phyloP scores from a whole-genome alignment of 2,113 vertebrate genomes.

The Theristicus caerulescens region DNA sequence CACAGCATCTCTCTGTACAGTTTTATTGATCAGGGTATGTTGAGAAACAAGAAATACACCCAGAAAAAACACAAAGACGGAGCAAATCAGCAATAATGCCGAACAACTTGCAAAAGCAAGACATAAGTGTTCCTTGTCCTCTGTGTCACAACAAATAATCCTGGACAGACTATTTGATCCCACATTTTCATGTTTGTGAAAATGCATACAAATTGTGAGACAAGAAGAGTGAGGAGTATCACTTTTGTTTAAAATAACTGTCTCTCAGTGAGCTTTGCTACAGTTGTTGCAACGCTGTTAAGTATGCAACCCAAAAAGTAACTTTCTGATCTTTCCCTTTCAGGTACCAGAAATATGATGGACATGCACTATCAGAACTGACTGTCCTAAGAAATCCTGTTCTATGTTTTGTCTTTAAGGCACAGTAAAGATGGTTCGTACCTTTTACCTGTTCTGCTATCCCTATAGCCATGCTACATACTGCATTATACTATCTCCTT shows the following conservation, averaged over 20 bases:
- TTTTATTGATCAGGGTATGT: background rate
- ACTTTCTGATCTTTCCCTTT: background rate
- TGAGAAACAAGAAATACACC: background rate
- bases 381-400: background rate
- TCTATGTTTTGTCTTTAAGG: background rate
- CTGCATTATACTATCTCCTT: background rate
- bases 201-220: background rate
- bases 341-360: background rate
- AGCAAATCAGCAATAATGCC: background rate
- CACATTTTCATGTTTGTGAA: background rate
- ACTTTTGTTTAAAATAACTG: background rate
- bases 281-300: background rate
- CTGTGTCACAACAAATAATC: background rate
- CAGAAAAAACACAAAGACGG: background rate
- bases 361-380: background rate
- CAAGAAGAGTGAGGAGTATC: background rate
- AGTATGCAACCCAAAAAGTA: background rate
- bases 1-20: background rate
- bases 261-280: background rate
- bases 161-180: background rate
- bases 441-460: background rate
- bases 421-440: rapidly evolving
- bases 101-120: background rate
- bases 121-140: background rate
- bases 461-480: background rate